phyloP scores from a whole-genome alignment of 2,888 invertebrate genomes.

The Elmis aenea region DNA sequence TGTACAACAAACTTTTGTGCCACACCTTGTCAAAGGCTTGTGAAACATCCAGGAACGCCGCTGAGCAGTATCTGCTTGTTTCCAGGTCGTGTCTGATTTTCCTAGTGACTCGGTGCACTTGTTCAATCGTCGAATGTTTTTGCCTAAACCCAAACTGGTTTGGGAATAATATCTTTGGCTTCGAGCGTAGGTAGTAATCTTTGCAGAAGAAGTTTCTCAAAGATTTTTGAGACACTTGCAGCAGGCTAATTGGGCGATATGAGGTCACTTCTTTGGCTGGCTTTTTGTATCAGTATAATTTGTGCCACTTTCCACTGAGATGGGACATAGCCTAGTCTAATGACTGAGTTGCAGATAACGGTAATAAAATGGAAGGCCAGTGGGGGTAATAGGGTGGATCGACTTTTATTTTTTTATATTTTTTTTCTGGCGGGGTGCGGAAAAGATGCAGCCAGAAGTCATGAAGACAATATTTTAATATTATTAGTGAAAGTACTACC shows the following conservation, averaged over 20 bases:
- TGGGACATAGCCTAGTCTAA: conserved; percentile 2
- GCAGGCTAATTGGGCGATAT: conserved; percentile 4
- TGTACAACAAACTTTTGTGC: too few species aligned
- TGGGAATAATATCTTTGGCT: conserved; percentile 4
- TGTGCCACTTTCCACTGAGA: conserved; percentile 5
- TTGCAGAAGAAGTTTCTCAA: conserved; percentile 5
- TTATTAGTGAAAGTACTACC: too few species aligned
- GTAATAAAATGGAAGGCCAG: too few species aligned
- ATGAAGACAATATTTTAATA: too few species aligned
- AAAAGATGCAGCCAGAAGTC: too few species aligned
- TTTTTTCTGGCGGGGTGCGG: too few species aligned
- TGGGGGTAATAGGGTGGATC: too few species aligned
- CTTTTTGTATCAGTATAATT: conserved; percentile 3
- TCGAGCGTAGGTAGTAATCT: conserved; percentile 4
- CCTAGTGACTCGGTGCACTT: conserved; percentile 3
- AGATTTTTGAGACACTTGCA: background rate
- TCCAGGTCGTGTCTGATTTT: conserved; percentile 5
- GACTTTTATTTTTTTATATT: too few species aligned
- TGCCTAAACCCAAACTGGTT: conserved; percentile 8
- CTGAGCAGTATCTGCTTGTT: conserved; percentile 5
- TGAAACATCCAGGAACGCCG: conserved; percentile 5
- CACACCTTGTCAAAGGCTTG: too few species aligned
- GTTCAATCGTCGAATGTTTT: too few species aligned
- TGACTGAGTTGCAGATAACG: conserved; percentile 1
- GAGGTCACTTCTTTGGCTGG: conserved; percentile 3